Evolutionary conservation across 2,888 invertebrate genomes (phyloP).

Genomic region (Mythimna impura): DNA sequence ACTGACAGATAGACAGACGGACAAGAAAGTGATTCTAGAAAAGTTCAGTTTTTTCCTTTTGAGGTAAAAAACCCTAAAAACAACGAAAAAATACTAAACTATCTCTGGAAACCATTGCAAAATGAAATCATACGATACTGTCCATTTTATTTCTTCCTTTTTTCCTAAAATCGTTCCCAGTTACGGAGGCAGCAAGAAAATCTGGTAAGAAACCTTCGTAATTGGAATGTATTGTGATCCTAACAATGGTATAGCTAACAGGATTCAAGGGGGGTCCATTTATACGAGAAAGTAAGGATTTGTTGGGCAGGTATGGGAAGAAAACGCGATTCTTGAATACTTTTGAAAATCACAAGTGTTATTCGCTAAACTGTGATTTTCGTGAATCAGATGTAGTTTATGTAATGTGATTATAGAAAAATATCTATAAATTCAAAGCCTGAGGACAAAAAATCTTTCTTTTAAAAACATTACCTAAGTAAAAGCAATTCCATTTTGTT

Average conservation of each 20-base stretch:
- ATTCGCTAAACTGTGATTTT: conserved; percentile 22
- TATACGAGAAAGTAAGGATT: conserved; percentile 69
- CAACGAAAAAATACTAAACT: neutral
- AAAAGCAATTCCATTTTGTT: neutral
- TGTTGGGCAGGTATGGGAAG: conserved; percentile 56
- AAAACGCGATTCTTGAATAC: conserved; percentile 45
- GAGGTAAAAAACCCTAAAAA: neutral
- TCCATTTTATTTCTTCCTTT: conserved; percentile 40
- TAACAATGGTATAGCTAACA: conserved; percentile 74
- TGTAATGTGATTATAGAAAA: neutral
- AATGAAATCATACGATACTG: conserved; percentile 35
- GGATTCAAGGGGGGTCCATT: conserved; percentile 72
- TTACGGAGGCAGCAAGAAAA: conserved; percentile 54
- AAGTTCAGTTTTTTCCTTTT: too few species aligned
- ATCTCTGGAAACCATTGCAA: conserved; percentile 14
- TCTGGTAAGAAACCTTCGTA: conserved; percentile 66
- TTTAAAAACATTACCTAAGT: neutral
- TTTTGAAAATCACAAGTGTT: conserved; percentile 39
- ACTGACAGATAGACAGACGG: too few species aligned
- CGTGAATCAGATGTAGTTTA: neutral
- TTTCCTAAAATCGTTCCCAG: conserved; percentile 52
- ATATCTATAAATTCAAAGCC: neutral
- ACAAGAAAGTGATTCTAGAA: too few species aligned
- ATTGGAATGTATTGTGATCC: conserved; percentile 78
- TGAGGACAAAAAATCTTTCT: neutral